phyloP scores from a whole-genome alignment of 2,888 invertebrate genomes.

The Drosophila pseudotakahashii region DNA sequence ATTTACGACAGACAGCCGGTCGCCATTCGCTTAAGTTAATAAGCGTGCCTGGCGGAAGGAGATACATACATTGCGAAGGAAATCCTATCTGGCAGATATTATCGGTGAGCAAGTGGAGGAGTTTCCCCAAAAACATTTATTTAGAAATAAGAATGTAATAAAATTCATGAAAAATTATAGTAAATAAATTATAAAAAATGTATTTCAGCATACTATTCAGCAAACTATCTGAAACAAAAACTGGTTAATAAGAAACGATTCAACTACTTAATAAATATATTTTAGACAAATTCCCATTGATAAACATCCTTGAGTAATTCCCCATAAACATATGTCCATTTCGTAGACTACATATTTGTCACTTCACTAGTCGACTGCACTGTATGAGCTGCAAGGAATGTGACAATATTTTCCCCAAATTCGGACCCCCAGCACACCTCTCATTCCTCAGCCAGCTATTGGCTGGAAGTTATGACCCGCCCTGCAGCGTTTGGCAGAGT shows the following conservation, averaged over 20 bases:
- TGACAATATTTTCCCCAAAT: conserved; percentile 41
- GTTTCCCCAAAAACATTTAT: background rate
- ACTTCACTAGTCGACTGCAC: background rate
- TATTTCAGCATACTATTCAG: no score
- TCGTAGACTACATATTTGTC: background rate
- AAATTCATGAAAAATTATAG: background rate
- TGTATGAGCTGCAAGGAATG: conserved; percentile 20
- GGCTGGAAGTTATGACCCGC: conserved; percentile 65
- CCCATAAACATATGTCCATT: background rate
- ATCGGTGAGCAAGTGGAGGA: background rate
- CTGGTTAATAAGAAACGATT: no score
- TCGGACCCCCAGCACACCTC: conserved; percentile 38
- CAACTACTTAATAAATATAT: no score
- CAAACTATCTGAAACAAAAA: no score
- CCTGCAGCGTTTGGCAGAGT: conserved; percentile 78
- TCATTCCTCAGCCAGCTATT: conserved; percentile 52
- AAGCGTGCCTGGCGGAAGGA: conserved; percentile 61
- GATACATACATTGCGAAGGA: conserved; percentile 42
- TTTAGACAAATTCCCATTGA: background rate
- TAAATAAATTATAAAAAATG: background rate
- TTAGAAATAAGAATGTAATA: background rate
- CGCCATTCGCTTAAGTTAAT: conserved; percentile 70
- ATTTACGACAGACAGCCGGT: conserved; percentile 54
- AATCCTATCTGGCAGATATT: conserved; percentile 22
- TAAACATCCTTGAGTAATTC: background rate